Conservation (phyloP, 1,140 invertebrate genomes). For the Ctenoplectra terminalis region DNA sequence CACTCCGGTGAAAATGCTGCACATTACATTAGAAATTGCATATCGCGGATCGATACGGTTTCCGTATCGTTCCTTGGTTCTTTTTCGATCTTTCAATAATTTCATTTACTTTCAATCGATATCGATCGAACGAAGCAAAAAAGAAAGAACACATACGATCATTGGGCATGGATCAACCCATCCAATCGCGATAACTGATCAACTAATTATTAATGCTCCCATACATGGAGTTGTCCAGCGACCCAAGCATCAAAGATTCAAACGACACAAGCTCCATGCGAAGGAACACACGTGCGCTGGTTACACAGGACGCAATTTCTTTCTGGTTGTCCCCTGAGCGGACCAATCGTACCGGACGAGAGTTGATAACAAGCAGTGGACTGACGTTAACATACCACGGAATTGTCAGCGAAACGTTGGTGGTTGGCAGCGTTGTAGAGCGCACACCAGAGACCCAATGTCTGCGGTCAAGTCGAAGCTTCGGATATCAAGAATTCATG, state of each 20-base stretch:
- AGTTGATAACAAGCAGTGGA: slow-evolving; percentile 30
- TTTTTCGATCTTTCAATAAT: no score
- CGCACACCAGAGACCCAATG: slow-evolving; percentile 55
- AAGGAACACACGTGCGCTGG: not conserved
- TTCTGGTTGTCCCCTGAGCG: not conserved
- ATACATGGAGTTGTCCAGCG: not conserved
- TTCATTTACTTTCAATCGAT: no score
- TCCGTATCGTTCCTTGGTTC: no score
- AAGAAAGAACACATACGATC: no score
- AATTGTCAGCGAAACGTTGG: slow-evolving; percentile 62
- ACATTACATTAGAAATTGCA: no score
- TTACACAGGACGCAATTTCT: slow-evolving; percentile 15
- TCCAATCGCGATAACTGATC: not conserved
- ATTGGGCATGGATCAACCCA: no score
- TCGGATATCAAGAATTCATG: slow-evolving; percentile 75
- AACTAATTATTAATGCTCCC: not conserved
- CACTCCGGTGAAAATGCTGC: no score
- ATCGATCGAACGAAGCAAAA: no score
- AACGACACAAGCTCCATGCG: not conserved
- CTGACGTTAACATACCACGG: slow-evolving; percentile 67
- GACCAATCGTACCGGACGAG: not conserved
- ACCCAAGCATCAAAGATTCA: slow-evolving; percentile 37
- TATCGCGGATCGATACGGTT: no score
- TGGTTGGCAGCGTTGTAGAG: slow-evolving; percentile 40
- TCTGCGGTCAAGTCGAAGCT: slow-evolving; percentile 72